Conservation (phyloP, 1,140 invertebrate genomes). For the Drosophila nigromelanica region DNA sequence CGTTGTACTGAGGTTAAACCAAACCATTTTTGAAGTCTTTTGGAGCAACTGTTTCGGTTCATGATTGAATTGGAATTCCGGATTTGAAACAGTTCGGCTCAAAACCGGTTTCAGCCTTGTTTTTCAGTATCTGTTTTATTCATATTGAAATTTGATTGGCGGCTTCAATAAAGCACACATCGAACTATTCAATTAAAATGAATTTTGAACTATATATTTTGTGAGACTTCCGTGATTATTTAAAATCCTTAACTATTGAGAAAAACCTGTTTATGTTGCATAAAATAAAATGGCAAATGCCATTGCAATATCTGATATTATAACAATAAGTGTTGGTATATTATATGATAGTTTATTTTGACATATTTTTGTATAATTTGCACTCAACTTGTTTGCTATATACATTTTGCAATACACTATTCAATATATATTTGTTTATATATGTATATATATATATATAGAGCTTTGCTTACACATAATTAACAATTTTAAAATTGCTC, state of each 20-base stretch:
- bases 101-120: too few relatives aligned
- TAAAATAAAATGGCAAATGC: constrained; percentile 3
- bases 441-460: constrained; percentile 46
- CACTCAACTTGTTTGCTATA: constrained; percentile 61
- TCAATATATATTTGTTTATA: constrained; percentile 46
- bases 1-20: too few relatives aligned
- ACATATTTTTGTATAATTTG: constrained; percentile 52
- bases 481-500: constrained; percentile 81
- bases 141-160: constrained; percentile 1
- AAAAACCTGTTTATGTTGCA: background rate
- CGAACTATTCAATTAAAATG: background rate
- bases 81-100: too few relatives aligned
- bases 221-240: background rate
- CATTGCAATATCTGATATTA: constrained; percentile 8
- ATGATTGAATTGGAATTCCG: too few relatives aligned
- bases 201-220: background rate
- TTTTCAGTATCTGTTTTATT: constrained; percentile 1
- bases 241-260: background rate
- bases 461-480: constrained; percentile 77
- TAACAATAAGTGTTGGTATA: constrained; percentile 25
- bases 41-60: too few relatives aligned
- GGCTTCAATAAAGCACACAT: background rate
- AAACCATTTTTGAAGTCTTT: too few relatives aligned
- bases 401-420: constrained; percentile 57
- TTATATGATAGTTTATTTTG: constrained; percentile 70